Base-by-base conservation (phyloP, 2,113 vertebrate species). In the Trichechus manatus region DNA sequence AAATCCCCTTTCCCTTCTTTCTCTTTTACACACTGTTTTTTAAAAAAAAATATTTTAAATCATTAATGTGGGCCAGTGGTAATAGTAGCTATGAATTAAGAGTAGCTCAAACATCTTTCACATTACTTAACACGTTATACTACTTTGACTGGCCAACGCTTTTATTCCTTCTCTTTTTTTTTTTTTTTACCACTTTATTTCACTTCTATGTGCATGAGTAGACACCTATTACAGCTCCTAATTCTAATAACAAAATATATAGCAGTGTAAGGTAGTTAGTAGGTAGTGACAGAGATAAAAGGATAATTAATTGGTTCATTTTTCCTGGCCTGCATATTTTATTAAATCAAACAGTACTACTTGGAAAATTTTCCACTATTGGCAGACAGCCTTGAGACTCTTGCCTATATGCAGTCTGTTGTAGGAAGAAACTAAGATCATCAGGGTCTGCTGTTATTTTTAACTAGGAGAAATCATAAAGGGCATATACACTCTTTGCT, bases 141-240 rank as follows among this genome's bases (percentile, higher is more conserved):
- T 4, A 50, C 29, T 1, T 79, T 70, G 5, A 4, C 20, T 74
- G 6, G 4, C 0, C 2, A 56, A 50, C 3, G 1, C 19, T 1
- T 53, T 64, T 83, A 75, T 84, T 44, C 22, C 89, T 86, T 6
- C 15, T 63, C 29, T 36, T 9, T 63, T 63, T 25, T 63, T 15
- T 56, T 53, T 50, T 47, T 2, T 5, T 47, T 44, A 64, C 6
- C 2, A 88, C 3, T 85, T 74, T 22, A 29, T 61, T 59, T 23
- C 22, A 42, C 22, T 8, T 72, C 10, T 36, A 2, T 6, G 1
- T 53, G 36, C 10, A 1, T 75, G 2, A 47, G 8, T 75, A 88
- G 66, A 39, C 8, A 81, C 2, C 3, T 77, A 64, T 19, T 82
- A 0, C 0, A 64, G 17, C 22, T 20, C 10, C 14, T 74, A 3